Evolutionary conservation across 1,140 invertebrate genomes (phyloP), one percentile per base, ranked within the genome.

Genomic region (Nasonia giraulti): DNA sequence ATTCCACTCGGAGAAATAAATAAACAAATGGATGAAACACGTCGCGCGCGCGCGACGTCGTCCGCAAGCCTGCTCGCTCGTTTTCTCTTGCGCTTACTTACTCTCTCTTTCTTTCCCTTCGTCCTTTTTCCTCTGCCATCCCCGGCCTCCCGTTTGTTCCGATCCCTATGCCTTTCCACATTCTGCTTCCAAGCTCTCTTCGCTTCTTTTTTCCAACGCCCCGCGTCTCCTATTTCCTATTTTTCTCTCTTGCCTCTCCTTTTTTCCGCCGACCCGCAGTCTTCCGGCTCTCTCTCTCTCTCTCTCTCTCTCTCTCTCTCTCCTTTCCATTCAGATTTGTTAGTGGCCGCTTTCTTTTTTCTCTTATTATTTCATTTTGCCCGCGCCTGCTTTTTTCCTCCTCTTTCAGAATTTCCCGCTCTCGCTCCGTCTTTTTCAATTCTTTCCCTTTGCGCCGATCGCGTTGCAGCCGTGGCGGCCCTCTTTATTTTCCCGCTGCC

Each of bases 181-280:
- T 77, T 50, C 75, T 10, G 40, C 37, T 75, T 44, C 27, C 68
- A 8, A 62, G 20, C 62, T 66, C 17, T 23, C 11, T n/a, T 73
- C 47, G 31, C 33, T 23, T 62, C 20, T 47, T 47, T 44, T 33
- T 40, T 75, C 40, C 17, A n/a, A n/a, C 71, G 47, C 33, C 14
- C 17, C 14, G 33, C 75, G 37, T 50, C 20, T 75, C 50, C n/a
- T 55, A 80, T 86, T 86, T 86, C 82, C 82, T 55, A 50, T 82
- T 83, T 77, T 44, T 82, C 47, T 83, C 55, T 74, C 20, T 73
- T 11, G 44, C 31, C 31, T 20, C 47, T 44, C 5, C 44, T 23
- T 69, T 20, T 44, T 23, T 37, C 14, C 17, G 2, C 44, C 66
- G 14, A 3, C 66, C 73, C 47, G 5, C 14, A 50, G 47, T 50